These are phyloP conservation scores for Heterotilapia buettikoferi DNA, from an alignment of 2,113 vertebrate species.

Conservation along the genomic window DNA sequence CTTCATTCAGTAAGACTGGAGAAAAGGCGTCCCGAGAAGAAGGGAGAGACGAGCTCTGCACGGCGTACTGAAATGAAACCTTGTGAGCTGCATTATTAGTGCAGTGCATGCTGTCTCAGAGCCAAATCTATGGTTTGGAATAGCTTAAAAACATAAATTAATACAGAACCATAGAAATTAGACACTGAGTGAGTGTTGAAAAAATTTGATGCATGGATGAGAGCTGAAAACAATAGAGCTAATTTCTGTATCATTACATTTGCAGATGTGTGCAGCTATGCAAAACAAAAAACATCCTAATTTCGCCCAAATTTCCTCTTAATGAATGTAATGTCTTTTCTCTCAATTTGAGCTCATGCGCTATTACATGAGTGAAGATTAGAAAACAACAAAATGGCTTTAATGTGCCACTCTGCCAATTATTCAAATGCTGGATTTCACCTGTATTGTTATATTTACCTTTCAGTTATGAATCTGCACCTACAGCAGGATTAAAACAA, in stretches of 20 bases:
- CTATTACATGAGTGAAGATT: background rate
- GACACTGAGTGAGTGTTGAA: background rate
- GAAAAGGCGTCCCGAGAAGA: background rate
- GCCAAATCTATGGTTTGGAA: background rate
- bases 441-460: slow-evolving; percentile 10
- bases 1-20: background rate
- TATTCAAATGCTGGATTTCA: background rate
- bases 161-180: background rate
- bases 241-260: background rate
- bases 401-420: background rate
- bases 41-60: background rate
- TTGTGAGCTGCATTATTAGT: background rate
- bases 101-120: background rate
- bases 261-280: background rate
- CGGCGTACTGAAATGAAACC: background rate
- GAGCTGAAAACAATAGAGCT: background rate
- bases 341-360: background rate
- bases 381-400: background rate
- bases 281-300: background rate
- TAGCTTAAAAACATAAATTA: background rate
- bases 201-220: background rate
- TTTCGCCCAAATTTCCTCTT: background rate
- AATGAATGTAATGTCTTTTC: background rate
- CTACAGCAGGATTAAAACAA: slow-evolving; percentile 54
- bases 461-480: slow-evolving; percentile 32